Conservation (phyloP, 2,113 vertebrate species). For the Petromus typicus region DNA sequence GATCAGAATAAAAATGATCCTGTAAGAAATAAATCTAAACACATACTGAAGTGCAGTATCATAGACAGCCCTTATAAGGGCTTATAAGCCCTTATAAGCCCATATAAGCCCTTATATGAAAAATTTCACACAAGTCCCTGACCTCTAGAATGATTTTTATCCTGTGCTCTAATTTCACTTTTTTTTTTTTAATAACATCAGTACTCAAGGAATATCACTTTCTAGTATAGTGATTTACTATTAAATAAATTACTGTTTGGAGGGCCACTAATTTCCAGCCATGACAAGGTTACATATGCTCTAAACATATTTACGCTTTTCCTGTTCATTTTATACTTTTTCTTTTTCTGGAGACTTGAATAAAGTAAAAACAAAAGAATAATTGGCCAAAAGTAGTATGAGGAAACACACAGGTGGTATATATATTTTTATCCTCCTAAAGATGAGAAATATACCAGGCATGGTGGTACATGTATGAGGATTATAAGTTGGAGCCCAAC, state of each 20-base stretch:
- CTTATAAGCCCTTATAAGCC: too few relatives aligned
- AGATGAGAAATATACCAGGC: neutral
- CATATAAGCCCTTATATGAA: neutral
- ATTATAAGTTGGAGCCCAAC: neutral
- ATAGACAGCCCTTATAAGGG: too few relatives aligned
- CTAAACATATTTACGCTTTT: constrained; percentile 13
- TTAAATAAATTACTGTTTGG: constrained; percentile 46
- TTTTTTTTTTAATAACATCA: neutral
- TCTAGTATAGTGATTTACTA: constrained; percentile 24
- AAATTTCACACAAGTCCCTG: neutral
- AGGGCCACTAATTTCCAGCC: constrained; percentile 33
- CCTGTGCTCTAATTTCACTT: constrained; percentile 1
- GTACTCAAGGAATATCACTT: constrained; percentile 9
- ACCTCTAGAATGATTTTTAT: constrained; percentile 5
- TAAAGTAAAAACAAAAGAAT: neutral
- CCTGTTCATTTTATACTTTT: constrained; percentile 11
- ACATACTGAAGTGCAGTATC: neutral
- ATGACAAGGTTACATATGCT: neutral
- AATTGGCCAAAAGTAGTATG: neutral
- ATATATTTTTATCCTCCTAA: constrained; percentile 3
- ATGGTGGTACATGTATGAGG: neutral
- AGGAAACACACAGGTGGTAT: neutral
- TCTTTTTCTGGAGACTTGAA: neutral
- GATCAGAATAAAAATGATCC: constrained; percentile 42
- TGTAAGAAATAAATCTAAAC: constrained; percentile 7